phyloP scores from a whole-genome alignment of 2,113 vertebrate genomes.

The Glaucidium brasilianum region DNA sequence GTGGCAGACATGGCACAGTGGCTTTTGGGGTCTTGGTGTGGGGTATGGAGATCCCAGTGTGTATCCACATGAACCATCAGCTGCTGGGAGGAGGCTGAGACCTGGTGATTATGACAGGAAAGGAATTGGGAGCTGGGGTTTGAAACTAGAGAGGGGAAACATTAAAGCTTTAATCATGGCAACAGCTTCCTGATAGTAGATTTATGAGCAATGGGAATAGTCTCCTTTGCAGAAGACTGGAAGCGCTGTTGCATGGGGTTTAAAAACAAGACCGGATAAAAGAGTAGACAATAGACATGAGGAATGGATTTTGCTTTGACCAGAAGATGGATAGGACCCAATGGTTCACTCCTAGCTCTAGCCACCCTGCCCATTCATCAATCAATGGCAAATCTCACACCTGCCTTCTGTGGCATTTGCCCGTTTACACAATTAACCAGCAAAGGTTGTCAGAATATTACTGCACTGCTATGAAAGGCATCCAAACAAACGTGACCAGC shows the following conservation, averaged over 20 bases:
- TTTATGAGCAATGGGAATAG: constrained; percentile 51
- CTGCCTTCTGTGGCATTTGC: neutral
- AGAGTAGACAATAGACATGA: neutral
- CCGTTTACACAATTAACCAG: neutral
- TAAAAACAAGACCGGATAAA: neutral
- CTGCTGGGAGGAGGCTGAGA: neutral
- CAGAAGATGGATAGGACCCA: neutral
- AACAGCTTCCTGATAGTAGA: constrained; percentile 56
- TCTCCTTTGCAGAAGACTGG: constrained; percentile 15
- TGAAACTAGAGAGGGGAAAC: constrained; percentile 50
- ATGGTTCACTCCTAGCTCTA: neutral
- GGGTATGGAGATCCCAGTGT: neutral
- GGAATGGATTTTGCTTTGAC: neutral
- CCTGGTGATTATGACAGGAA: neutral
- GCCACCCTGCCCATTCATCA: neutral
- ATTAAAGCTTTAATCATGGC: constrained; percentile 52
- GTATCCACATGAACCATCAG: neutral
- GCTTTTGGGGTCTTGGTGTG: neutral
- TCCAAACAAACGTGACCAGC: neutral
- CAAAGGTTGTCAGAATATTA: neutral
- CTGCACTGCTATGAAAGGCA: neutral
- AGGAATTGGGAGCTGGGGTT: neutral
- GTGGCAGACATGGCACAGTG: neutral
- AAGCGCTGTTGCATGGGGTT: neutral
- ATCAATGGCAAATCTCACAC: neutral